Conservation (phyloP, 2,113 vertebrate species). For the Acanthochromis polyacanthus region DNA sequence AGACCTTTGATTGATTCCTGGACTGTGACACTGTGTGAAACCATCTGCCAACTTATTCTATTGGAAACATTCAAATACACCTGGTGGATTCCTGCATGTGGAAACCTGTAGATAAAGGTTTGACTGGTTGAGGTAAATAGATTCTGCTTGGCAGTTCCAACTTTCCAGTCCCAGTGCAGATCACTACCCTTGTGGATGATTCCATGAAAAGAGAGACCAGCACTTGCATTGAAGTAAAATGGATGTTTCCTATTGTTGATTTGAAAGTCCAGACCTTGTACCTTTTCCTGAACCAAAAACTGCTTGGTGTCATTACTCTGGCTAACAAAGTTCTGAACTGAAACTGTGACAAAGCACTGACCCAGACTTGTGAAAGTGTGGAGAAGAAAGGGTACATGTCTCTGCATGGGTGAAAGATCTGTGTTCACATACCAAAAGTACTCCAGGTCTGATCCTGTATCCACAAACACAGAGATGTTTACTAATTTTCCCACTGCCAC, state of each 20-base stretch:
- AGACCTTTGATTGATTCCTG: conserved; percentile 80
- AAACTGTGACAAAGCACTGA: conserved; percentile 66
- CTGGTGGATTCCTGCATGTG: conserved; percentile 63
- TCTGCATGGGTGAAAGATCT: conserved; percentile 39
- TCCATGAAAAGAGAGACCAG: conserved; percentile 61
- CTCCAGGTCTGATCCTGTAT: conserved; percentile 77
- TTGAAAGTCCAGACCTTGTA: conserved; percentile 75
- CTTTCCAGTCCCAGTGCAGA: conserved; percentile 81
- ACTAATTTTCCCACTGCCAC: conserved; percentile 67
- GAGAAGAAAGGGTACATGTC: conserved; percentile 67
- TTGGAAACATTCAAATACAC: conserved; percentile 84
- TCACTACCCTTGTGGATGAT: conserved; percentile 66
- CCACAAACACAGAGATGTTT: conserved; percentile 74
- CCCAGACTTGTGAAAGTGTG: conserved; percentile 74
- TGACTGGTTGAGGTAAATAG: conserved; percentile 38
- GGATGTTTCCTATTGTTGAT: conserved; percentile 60
- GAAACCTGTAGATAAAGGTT: conserved; percentile 70
- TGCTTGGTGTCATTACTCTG: conserved; percentile 64
- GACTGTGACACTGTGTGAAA: conserved; percentile 67
- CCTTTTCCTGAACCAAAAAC: conserved; percentile 78
- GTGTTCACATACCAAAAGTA: conserved; percentile 78
- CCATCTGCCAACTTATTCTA: conserved; percentile 77
- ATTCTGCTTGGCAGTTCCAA: conserved; percentile 12
- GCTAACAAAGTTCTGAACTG: conserved; percentile 78
- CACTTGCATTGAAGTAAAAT: conserved; percentile 68